Base-by-base conservation (phyloP, 1,140 invertebrate species). In the Trichonephila clavata region DNA sequence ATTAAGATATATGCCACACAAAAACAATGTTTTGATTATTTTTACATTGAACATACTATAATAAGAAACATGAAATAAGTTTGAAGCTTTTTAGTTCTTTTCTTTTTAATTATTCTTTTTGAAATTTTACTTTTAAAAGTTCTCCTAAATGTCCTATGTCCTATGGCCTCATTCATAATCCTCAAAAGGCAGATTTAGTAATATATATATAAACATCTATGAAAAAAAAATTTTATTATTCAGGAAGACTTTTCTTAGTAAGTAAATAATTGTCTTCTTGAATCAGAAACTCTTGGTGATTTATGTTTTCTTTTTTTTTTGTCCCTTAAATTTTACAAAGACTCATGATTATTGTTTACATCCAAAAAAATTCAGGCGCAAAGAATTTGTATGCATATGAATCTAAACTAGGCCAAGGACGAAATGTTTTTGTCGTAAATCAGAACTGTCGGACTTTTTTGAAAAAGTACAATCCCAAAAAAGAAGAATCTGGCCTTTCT, bases 371-470 rank as follows among this genome's bases (percentile, higher is more conserved):
- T 32, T 32, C 10, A 39, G 27, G 18, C 16, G 27, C 71, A 32
- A 32, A 39, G 27, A 39, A 39, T 39, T 27, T 39, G 71, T 77
- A 32, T 77, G 71, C 27, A 18, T 32, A 32, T 68, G 65, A 77
- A 32, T 77, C 16, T 32, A 77, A 77, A 77, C 10, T 39, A 77
- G 71, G 71, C 71, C 71, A 77, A 77, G 71, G 71, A 24, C 71
- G 27, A 18, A 16, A 39, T 77, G 7, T 32, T 77, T 77, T 77
- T 32, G 71, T 77, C 27, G 71, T 77, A 77, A 77, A 77, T 77
- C 71, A 77, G 24, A 77, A 39, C 27, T 68, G 24, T 21, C 71
- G 27, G 71, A 77, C 16, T 14, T 24, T 77, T 77, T 39, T 77
- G 27, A 77, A 77, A 77, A 77, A 77, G 18, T 39, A 20, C 71